Percentiles rank a stretch among this genome's conserved stretches.
These are phyloP conservation scores for Thyatira batis DNA, from an alignment of 2,888 invertebrate species.

Conservation along the genomic window DNA sequence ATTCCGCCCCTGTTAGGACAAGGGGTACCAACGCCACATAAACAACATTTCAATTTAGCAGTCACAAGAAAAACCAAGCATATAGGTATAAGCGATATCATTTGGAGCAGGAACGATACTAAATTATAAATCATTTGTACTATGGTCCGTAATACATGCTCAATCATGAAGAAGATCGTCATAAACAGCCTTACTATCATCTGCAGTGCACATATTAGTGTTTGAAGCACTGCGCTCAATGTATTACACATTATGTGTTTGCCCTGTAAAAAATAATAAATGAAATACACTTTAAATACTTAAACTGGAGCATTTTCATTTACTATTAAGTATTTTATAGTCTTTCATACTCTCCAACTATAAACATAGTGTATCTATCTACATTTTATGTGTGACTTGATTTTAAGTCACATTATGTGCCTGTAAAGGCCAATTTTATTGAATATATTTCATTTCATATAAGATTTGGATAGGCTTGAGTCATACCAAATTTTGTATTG, in stretches of 20 bases:
- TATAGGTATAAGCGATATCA: conserved; percentile 41
- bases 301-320: no score
- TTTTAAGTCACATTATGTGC: no score
- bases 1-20: not conserved
- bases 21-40: not conserved
- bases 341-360: no score
- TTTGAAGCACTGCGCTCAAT: not conserved
- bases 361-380: no score
- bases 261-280: not conserved
- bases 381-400: no score
- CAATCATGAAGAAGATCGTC: conserved; percentile 30
- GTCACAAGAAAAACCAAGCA: conserved; percentile 44
- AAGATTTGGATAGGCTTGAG: no score
- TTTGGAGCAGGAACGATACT: conserved; percentile 39
- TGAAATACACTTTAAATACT: not conserved
- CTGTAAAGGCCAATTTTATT: no score
- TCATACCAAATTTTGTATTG: no score
- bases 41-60: conserved; percentile 30
- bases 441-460: no score
- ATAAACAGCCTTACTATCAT: not conserved
- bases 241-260: not conserved
- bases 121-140: conserved; percentile 44
- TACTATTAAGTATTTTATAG: no score
- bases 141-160: conserved; percentile 42
- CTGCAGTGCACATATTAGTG: not conserved